Conservation (phyloP, 2,888 invertebrate genomes). For the Cephus runcator region DNA sequence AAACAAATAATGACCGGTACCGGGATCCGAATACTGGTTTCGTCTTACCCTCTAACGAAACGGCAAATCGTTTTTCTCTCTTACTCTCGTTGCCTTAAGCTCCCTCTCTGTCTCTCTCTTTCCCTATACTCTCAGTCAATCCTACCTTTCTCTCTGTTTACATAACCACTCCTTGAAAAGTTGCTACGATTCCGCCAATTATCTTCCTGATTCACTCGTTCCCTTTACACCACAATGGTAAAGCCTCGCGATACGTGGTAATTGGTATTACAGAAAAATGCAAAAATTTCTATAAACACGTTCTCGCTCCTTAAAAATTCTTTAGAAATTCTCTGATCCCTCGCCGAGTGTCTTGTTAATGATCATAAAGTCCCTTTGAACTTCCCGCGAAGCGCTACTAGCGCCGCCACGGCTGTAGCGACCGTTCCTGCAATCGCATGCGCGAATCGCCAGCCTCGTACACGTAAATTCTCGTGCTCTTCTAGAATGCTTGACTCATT, state of each 20-base stretch:
- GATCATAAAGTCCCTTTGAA: background rate
- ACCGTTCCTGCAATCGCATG: background rate
- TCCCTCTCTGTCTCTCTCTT: conserved; percentile 8
- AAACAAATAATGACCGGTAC: conserved; percentile 51
- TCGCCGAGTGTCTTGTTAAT: background rate
- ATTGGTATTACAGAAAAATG: background rate
- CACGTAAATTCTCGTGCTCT: background rate
- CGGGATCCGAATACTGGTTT: conserved; percentile 9
- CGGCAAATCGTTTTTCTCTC: background rate
- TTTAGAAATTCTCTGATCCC: background rate
- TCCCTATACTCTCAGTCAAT: background rate
- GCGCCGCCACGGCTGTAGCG: background rate
- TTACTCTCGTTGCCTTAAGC: conserved; percentile 9
- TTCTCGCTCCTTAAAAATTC: background rate
- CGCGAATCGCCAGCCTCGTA: background rate
- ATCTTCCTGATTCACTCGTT: background rate
- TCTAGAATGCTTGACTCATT: background rate
- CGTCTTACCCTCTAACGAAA: background rate
- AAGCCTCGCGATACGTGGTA: background rate
- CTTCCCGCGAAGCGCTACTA: background rate
- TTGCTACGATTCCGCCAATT: background rate
- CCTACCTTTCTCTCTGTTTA: background rate
- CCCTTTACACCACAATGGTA: background rate
- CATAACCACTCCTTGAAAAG: conserved; percentile 5
- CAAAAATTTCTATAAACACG: background rate